Evolutionary conservation across 1,140 invertebrate genomes (phyloP).

Genomic region (Phymorhynchus buccinoides): DNA sequence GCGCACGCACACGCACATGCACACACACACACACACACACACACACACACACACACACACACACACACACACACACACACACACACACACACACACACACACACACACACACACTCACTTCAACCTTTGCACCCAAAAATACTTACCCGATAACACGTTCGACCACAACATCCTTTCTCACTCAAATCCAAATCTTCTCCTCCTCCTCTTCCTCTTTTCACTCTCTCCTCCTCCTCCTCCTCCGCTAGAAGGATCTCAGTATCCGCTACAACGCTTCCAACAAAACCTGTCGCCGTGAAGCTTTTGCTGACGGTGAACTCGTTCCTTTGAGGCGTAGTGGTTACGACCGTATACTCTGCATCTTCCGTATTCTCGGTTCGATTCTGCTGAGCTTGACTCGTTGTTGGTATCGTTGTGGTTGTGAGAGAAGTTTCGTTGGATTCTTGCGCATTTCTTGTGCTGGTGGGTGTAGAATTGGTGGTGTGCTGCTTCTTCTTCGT

Average conservation of each 20-base stretch:
- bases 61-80: background rate
- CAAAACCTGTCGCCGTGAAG: background rate
- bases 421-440: background rate
- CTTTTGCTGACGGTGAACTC: constrained; percentile 14
- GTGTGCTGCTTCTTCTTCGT: too few species aligned
- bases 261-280: background rate
- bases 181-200: too few species aligned
- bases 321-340: background rate
- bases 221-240: background rate
- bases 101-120: background rate
- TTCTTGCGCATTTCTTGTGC: too few species aligned
- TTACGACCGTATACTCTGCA: background rate
- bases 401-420: background rate
- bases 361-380: background rate
- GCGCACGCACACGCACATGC: background rate
- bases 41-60: background rate
- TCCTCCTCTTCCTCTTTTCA: background rate
- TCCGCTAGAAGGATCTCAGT: background rate
- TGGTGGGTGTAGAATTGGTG: too few species aligned
- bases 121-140: background rate
- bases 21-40: background rate
- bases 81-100: constrained; percentile 3
- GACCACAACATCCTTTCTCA: background rate
- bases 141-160: background rate
- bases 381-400: too few species aligned